phyloP scores from a whole-genome alignment of 2,113 vertebrate species.

The Rutilus rutilus region DNA sequence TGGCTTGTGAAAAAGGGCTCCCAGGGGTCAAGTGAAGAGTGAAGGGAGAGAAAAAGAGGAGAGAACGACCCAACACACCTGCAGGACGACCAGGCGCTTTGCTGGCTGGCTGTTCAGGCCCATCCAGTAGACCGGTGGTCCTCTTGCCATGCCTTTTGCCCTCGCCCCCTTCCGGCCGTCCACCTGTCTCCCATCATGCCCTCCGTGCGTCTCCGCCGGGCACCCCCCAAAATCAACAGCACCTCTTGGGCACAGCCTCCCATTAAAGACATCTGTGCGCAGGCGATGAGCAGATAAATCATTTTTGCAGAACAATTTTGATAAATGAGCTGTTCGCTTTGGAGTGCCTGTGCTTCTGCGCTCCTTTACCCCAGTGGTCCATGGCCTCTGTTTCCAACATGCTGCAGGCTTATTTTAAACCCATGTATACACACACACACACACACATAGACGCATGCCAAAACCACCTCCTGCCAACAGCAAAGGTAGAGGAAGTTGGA shows the following conservation, averaged over 20 bases:
- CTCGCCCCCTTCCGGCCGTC: background rate
- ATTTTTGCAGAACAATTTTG: slow-evolving; percentile 72
- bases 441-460: slow-evolving; percentile 41
- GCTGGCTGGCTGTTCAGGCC: slow-evolving; percentile 1
- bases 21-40: slow-evolving; percentile 49
- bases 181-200: slow-evolving; percentile 34
- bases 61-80: slow-evolving; percentile 38
- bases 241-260: slow-evolving; percentile 67
- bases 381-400: slow-evolving; percentile 49
- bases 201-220: background rate
- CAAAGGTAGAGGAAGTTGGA: slow-evolving; percentile 27
- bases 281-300: slow-evolving; percentile 74
- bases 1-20: slow-evolving; percentile 62
- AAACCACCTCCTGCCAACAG: slow-evolving; percentile 24
- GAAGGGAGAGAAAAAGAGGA: slow-evolving; percentile 23
- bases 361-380: slow-evolving; percentile 57
- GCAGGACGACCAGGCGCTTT: slow-evolving; percentile 4
- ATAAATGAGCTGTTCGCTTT: slow-evolving; percentile 70
- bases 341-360: slow-evolving; percentile 52
- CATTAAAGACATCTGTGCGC: slow-evolving; percentile 70
- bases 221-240: slow-evolving; percentile 57
- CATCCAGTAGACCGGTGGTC: slow-evolving; percentile 5
- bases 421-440: slow-evolving; percentile 19
- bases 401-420: slow-evolving; percentile 55
- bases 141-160: slow-evolving; percentile 24